These are phyloP conservation scores for Gasterosteus aculeatus DNA, from an alignment of 2,113 vertebrate genomes.

Conservation along the genomic window DNA sequence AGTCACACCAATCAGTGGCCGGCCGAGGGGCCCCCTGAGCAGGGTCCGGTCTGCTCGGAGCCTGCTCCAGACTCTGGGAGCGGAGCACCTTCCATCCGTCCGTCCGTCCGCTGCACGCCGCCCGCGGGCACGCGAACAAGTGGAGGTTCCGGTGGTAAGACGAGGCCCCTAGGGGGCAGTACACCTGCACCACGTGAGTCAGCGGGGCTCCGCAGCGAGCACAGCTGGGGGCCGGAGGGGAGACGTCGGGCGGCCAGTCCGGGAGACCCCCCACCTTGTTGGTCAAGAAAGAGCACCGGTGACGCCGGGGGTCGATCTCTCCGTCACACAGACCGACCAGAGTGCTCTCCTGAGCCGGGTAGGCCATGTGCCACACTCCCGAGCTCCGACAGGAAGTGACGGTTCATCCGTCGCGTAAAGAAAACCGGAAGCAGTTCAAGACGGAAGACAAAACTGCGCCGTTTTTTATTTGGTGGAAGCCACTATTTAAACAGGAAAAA, in stretches of 20 bases:
- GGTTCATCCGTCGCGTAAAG: no score
- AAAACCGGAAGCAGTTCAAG: no score
- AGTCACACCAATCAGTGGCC: slow-evolving; percentile 71
- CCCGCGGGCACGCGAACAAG: slow-evolving; percentile 64
- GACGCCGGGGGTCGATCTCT: slow-evolving; percentile 38
- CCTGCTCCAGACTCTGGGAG: slow-evolving; percentile 57
- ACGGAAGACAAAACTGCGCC: no score
- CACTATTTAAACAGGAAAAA: no score
- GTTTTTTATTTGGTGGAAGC: background rate
- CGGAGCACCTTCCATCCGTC: slow-evolving; percentile 65
- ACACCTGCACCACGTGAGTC: slow-evolving; percentile 63
- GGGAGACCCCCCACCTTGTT: slow-evolving; percentile 76
- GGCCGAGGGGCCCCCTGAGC: slow-evolving; percentile 25
- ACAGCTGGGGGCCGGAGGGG: slow-evolving; percentile 25
- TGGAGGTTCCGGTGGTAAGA: slow-evolving; percentile 65
- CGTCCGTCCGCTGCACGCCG: slow-evolving; percentile 32
- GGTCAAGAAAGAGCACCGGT: slow-evolving; percentile 50
- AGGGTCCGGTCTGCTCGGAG: background rate
- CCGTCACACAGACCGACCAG: slow-evolving; percentile 76
- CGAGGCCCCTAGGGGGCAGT: slow-evolving; percentile 67
- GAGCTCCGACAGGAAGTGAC: slow-evolving; percentile 1
- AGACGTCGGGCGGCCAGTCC: slow-evolving; percentile 37
- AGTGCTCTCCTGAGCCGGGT: background rate
- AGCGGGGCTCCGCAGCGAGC: slow-evolving; percentile 39
- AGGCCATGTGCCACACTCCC: slow-evolving; percentile 48